Conservation (phyloP, 2,888 invertebrate species). For the Melangyna quadrimaculata region DNA sequence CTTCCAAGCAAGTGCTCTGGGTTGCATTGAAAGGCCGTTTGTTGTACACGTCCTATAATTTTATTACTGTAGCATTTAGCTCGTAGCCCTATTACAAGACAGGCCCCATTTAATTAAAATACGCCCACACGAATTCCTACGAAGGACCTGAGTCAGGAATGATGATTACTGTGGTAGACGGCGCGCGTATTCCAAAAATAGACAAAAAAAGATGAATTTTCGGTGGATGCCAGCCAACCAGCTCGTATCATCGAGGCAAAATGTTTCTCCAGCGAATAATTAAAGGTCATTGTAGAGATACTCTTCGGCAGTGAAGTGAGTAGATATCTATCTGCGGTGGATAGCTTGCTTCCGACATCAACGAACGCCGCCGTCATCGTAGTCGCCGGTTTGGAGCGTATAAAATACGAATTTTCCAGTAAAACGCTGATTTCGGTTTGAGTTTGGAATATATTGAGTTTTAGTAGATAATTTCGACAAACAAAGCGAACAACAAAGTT, state of each 20-base stretch:
- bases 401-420: slow-evolving; percentile 25
- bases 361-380: background rate
- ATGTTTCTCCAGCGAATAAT: slow-evolving; percentile 65
- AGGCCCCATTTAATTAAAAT: background rate
- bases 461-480: slow-evolving; percentile 20
- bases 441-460: slow-evolving; percentile 44
- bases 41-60: no score
- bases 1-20: no score
- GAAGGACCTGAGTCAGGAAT: slow-evolving; percentile 2
- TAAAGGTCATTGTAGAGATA: slow-evolving; percentile 59
- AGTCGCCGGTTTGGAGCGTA: background rate
- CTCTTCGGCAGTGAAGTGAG: slow-evolving; percentile 13
- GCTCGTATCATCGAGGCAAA: slow-evolving; percentile 20
- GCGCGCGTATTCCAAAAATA: slow-evolving; percentile 47
- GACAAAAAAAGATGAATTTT: slow-evolving; percentile 45
- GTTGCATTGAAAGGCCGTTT: no score
- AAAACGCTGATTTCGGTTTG: slow-evolving; percentile 48
- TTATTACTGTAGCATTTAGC: no score
- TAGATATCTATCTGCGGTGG: slow-evolving; percentile 29
- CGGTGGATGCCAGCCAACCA: slow-evolving; percentile 23
- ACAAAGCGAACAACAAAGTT: slow-evolving; percentile 9
- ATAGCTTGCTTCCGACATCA: slow-evolving; percentile 24
- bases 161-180: slow-evolving; percentile 29
- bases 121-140: background rate
- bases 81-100: background rate